phyloP scores from a whole-genome alignment of 2,888 invertebrate genomes.

The Lepidochrysops patricia region DNA sequence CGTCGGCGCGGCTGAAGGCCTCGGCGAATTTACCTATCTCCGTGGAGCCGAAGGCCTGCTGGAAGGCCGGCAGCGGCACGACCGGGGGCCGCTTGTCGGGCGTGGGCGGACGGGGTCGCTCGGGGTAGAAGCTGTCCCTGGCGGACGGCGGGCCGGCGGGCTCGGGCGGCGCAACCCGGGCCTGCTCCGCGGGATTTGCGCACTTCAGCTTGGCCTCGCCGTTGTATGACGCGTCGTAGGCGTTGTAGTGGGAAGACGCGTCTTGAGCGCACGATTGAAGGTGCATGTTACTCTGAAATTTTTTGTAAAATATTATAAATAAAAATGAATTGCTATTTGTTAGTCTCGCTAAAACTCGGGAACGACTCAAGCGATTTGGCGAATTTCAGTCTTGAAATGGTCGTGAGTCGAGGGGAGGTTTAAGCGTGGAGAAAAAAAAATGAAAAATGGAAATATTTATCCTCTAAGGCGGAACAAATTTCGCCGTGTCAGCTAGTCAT shows the following conservation, averaged over 20 bases:
- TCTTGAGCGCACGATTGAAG: conserved; percentile 47
- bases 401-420: too few relatives aligned
- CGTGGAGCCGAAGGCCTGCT: conserved; percentile 89
- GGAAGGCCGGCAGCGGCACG: conserved; percentile 85
- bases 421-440: too few relatives aligned
- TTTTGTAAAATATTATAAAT: conserved; percentile 10
- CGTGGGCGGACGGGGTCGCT: conserved; percentile 43
- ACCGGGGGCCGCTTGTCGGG: conserved; percentile 56
- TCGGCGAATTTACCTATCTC: conserved; percentile 89
- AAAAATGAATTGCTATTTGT: too few relatives aligned
- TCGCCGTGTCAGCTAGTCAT: too few relatives aligned
- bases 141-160: conserved; percentile 35
- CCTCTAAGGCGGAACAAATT: too few relatives aligned
- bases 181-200: conserved; percentile 34
- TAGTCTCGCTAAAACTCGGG: too few relatives aligned
- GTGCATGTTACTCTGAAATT: conserved; percentile 47
- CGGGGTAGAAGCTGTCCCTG: conserved; percentile 29
- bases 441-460: too few relatives aligned
- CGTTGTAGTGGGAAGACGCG: conserved; percentile 44
- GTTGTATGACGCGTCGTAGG: conserved; percentile 8
- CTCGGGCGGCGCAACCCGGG: conserved; percentile 33
- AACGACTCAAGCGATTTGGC: too few relatives aligned
- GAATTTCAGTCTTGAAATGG: too few relatives aligned
- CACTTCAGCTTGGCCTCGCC: conserved; percentile 16
- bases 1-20: conserved; percentile 77